Conservation (phyloP, 2,797 vertebrate species). For the Falco cherrug region DNA sequence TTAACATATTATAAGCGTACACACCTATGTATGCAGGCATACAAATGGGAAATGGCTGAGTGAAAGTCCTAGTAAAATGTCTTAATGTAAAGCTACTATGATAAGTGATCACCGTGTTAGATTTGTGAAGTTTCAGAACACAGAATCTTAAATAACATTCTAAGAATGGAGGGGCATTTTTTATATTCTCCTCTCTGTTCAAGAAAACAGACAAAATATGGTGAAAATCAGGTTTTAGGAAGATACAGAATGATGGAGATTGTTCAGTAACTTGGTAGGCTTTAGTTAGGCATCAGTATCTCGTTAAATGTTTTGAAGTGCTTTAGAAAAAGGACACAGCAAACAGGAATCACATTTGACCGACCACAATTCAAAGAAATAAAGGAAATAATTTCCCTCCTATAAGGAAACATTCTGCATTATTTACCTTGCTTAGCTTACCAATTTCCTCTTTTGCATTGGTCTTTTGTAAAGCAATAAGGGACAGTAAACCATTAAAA, state of each 20-base stretch:
- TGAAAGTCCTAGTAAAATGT: not conserved
- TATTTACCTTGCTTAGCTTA: not conserved
- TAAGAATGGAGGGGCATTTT: not conserved
- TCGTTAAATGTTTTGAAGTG: conserved; percentile 1
- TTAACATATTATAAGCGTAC: not conserved
- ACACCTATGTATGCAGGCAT: not conserved
- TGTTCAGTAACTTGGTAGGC: not conserved
- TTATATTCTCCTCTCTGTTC: not conserved
- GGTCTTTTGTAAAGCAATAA: not conserved
- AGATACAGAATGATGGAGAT: conserved; percentile 3
- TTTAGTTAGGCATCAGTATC: not conserved
- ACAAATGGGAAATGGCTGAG: not conserved
- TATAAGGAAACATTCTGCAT: not conserved
- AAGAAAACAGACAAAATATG: not conserved
- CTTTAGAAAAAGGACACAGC: conserved; percentile 9
- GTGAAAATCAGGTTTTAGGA: not conserved
- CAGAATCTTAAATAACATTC: not conserved
- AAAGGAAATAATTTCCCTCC: conserved; percentile 10
- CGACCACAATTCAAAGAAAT: conserved; percentile 37
- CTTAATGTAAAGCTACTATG: not conserved
- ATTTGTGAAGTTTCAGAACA: not conserved
- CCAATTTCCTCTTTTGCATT: not conserved
- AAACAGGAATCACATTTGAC: conserved; percentile 31
- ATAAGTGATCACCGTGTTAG: not conserved
- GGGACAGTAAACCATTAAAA: conserved; percentile 18